Base-by-base conservation (phyloP, 2,888 invertebrate species). In the Apodemia zela region DNA sequence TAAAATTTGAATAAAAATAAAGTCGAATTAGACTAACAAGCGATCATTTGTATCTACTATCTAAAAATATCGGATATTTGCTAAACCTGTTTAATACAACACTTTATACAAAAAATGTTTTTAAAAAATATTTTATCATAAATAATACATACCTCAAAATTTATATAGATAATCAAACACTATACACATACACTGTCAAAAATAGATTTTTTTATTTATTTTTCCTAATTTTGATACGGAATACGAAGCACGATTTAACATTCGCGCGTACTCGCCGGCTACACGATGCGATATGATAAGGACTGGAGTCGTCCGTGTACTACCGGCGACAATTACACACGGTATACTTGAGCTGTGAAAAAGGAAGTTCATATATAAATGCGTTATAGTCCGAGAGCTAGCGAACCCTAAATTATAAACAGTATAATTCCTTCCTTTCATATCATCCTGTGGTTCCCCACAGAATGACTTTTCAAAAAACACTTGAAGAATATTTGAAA, bases 231-330 rank as follows among this genome's bases (percentile, higher is more conserved):
- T 29, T 11, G 17, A 33, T 13, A 13, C 35, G 11, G 7, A 42
- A 47, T 49, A 42, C 11, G 11, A 11, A 38, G 45, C 21, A 42
- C 5, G 17, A 33, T n/a, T n/a, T 25, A 38, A 25, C 73, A 69
- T 75, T 76, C 82, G 78, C 73, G 79, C 81, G 79, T 70, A 67
- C 76, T 64, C 68, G 66, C 35, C 73, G 72, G 70, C 73, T 72
- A 71, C 73, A 71, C 73, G 78, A 72, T 80, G 79, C 75, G 72
- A 81, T 79, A 79, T 83, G 85, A 84, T 83, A 85, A 86, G 1
- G 21, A 21, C 21, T 21, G 58, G 77, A 76, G 71, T 33, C 33
- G 33, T 38, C 66, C 69, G 69, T 66, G 61, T 68, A 62, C 42
- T 62, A 65, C 60, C 64, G 66, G 66, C 66, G 63, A 63, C 67